phyloP scores from a whole-genome alignment of 2,888 invertebrate genomes.

The Tenthredo distinguenda region DNA sequence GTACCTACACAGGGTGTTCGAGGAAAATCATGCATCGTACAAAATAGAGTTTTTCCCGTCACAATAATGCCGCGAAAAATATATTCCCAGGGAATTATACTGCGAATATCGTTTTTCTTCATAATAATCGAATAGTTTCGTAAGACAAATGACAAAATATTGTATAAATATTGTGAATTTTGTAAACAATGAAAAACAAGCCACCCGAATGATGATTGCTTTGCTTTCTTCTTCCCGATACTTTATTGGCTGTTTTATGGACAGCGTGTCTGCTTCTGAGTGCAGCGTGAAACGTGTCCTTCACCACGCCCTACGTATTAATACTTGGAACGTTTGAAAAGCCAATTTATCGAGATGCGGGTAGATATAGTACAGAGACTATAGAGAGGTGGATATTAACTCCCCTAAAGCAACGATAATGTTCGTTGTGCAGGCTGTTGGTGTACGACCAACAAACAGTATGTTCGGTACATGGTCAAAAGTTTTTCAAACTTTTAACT shows the following conservation, averaged over 20 bases:
- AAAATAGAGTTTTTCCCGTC: not conserved
- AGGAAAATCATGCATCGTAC: not conserved
- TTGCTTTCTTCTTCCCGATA: too few species aligned
- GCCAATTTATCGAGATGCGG: constrained; percentile 51
- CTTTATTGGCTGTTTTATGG: too few species aligned
- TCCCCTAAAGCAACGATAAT: constrained; percentile 15
- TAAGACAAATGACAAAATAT: not conserved
- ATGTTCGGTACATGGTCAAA: constrained; percentile 13
- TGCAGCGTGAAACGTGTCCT: not conserved
- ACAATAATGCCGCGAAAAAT: not conserved
- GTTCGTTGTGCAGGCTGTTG: constrained; percentile 8
- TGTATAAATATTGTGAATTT: not conserved
- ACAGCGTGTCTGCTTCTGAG: not conserved
- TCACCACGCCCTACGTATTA: not conserved
- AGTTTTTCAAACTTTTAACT: constrained; percentile 39
- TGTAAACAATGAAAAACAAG: not conserved
- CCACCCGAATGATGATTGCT: not conserved
- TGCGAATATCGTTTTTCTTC: not conserved
- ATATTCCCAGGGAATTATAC: not conserved
- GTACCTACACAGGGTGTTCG: not conserved
- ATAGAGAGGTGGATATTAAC: not conserved
- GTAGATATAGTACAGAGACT: not conserved
- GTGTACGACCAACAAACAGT: not conserved
- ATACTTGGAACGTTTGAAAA: constrained; percentile 18
- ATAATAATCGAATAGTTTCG: too few species aligned